Percentiles rank a stretch among this genome's conserved stretches.
Evolutionary conservation across 1,140 invertebrate genomes (phyloP).

Genomic region (Teleopsis dalmanni): DNA sequence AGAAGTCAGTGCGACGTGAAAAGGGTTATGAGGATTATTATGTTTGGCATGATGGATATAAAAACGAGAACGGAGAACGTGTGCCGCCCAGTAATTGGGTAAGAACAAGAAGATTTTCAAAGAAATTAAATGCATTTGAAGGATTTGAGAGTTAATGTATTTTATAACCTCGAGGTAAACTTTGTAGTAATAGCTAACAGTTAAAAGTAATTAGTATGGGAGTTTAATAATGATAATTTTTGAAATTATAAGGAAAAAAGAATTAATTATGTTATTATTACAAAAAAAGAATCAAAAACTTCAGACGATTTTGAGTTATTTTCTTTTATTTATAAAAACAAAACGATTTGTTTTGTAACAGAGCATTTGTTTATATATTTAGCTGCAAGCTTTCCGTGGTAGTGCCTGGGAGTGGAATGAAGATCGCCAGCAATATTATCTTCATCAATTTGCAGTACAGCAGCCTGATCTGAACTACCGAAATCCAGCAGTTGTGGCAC

Average conservation of each 20-base stretch:
- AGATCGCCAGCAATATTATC: slow-evolving; percentile 55
- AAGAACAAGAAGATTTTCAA: neutral
- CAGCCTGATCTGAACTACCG: slow-evolving; percentile 68
- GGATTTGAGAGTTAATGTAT: neutral
- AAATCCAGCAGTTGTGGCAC: slow-evolving; percentile 53
- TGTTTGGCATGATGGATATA: slow-evolving; percentile 55
- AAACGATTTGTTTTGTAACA: neutral
- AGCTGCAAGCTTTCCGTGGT: slow-evolving; percentile 48
- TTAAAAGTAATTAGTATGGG: neutral
- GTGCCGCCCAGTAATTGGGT: slow-evolving; percentile 62
- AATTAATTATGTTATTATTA: too few species aligned
- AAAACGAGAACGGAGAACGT: slow-evolving; percentile 20
- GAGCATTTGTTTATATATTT: neutral
- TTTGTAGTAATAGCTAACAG: neutral
- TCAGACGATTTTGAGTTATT: neutral
- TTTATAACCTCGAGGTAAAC: neutral
- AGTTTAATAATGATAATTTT: neutral
- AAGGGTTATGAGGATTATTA: slow-evolving; percentile 61
- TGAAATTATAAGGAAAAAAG: too few species aligned
- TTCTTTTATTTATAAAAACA: slow-evolving; percentile 10
- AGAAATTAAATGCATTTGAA: neutral
- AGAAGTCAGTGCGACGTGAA: slow-evolving; percentile 51
- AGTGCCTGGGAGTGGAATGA: slow-evolving; percentile 59
- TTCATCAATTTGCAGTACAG: slow-evolving; percentile 55
- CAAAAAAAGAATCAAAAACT: neutral